Base-by-base conservation (phyloP, 1,140 invertebrate genomes). In the Ptiloglossa arizonensis region DNA sequence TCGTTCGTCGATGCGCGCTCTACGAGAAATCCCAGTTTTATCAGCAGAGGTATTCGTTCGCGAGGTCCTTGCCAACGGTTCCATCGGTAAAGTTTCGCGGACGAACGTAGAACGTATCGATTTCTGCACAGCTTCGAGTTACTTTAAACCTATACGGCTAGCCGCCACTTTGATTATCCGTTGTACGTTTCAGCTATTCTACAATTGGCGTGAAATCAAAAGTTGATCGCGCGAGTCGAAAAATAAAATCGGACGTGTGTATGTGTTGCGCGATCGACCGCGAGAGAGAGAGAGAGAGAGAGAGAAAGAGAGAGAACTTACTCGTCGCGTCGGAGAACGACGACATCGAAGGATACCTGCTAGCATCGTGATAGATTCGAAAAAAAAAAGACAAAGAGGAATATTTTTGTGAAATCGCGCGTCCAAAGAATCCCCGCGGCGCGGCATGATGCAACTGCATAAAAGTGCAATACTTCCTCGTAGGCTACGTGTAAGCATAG, bases 401-500 rank as follows among this genome's bases (percentile, higher is more conserved):
- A 72, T 72, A 62, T 82, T 64, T 82, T 82, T 82, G 54, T 63
- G 24, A 68, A 68, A 77, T 29, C 48, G 1, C 11, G 57, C 17
- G 38, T 56, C 24, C 32, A 57, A 27, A 13, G 27, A 38, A 57
- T n/a, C 15, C 52, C n/a, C n/a, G 63, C 35, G 52, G 2, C 50
- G 57, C 11, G 41, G 50, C 41, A 67, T 24, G 5, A 15, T 27
- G 22, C 67, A 71, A 59, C 15, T 50, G 19, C 17, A 71, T 27
- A 50, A 54, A 69, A 63, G 22, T 74, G 68, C 69, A 29, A 68
- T 66, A 82, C 19, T 44, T 83, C 38, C 54, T 56, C 35, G 62
- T 79, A 83, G 56, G 11, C 64, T 70, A 82, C 13, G 2, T 74
- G 24, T 70, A 83, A 83, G 52, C 60, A 82, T 70, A 83, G 46